Evolutionary conservation across 2,797 vertebrate genomes (phyloP).

Genomic region (Triplophysa yarkandensis): DNA sequence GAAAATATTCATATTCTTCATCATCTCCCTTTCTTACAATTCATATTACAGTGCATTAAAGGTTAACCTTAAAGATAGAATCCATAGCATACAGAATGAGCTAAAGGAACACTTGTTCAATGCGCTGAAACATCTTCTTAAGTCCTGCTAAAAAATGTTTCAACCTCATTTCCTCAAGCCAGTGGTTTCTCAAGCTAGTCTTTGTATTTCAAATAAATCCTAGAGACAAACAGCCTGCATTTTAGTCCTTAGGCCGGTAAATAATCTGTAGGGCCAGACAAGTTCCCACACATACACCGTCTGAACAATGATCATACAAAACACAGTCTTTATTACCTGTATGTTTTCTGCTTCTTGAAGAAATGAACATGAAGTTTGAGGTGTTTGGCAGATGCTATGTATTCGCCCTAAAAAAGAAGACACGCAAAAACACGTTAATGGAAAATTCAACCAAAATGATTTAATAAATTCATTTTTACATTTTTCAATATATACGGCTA

Average conservation of each 20-base stretch:
- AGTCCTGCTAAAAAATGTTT: too few species aligned
- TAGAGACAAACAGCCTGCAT: background rate
- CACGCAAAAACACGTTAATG: background rate
- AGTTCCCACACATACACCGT: constrained; percentile 34
- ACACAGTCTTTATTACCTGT: constrained; percentile 75
- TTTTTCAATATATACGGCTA: too few species aligned
- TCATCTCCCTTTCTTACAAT: too few species aligned
- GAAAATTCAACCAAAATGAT: background rate
- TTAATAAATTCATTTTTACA: background rate
- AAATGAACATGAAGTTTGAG: constrained; percentile 82
- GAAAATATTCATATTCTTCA: background rate
- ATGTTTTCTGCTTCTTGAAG: constrained; percentile 83
- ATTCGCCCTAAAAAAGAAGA: constrained; percentile 76
- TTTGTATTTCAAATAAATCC: background rate
- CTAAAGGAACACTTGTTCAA: too few species aligned
- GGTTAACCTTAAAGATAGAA: too few species aligned
- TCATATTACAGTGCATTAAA: too few species aligned
- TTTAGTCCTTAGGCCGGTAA: constrained; percentile 23
- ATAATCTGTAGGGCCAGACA: constrained; percentile 22
- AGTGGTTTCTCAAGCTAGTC: background rate
- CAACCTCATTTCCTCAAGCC: too few species aligned
- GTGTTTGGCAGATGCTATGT: constrained; percentile 79
- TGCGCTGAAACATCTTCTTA: too few species aligned
- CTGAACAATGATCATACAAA: background rate
- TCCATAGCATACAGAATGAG: too few species aligned